These are phyloP conservation scores for Alaudala cheleensis DNA, from an alignment of 2,113 vertebrate genomes.

Conservation along the genomic window DNA sequence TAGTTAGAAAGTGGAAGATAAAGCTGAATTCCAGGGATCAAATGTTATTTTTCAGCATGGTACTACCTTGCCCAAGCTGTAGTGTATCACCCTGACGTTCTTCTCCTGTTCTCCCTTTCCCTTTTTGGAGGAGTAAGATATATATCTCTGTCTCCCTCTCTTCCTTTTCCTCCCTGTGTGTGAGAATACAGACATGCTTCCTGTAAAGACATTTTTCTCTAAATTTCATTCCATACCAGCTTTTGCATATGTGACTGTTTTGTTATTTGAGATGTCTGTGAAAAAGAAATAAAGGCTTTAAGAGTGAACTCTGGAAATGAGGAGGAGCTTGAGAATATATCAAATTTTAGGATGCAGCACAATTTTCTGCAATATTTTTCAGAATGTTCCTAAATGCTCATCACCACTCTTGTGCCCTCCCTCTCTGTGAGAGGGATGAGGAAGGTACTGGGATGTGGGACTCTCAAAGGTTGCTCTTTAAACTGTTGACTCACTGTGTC, in stretches of 20 bases:
- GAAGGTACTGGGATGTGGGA: background rate
- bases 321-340: background rate
- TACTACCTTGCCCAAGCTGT: background rate
- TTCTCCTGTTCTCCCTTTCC: background rate
- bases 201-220: slow-evolving; percentile 25
- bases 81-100: background rate
- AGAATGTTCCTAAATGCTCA: background rate
- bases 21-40: background rate
- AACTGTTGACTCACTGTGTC: background rate
- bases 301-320: slow-evolving; percentile 34
- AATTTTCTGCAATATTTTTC: slow-evolving; percentile 33
- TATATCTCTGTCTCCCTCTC: background rate
- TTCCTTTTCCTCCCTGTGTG: background rate
- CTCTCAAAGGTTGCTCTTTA: background rate
- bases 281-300: slow-evolving; percentile 67
- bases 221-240: slow-evolving; percentile 13
- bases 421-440: background rate
- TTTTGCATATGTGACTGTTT: slow-evolving; percentile 68
- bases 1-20: background rate
- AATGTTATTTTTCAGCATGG: background rate
- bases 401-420: background rate
- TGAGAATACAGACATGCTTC: slow-evolving; percentile 51
- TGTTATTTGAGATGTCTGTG: slow-evolving; percentile 71
- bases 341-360: background rate
- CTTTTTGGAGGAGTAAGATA: background rate